Evolutionary conservation across 2,113 vertebrate genomes (phyloP), one percentile per base, ranked within the genome.

Genomic region (Plectropomus leopardus): DNA sequence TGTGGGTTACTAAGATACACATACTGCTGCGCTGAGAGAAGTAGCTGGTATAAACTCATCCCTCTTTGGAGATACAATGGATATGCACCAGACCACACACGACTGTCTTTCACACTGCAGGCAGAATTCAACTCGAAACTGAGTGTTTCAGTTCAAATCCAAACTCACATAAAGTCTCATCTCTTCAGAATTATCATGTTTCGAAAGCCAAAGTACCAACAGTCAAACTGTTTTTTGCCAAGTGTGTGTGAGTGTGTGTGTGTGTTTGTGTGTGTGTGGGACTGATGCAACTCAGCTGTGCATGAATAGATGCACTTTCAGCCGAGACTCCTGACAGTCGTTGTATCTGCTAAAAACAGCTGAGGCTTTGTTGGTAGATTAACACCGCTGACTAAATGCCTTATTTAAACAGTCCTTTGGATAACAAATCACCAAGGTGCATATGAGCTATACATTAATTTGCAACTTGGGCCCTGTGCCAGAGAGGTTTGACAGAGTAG

Each of bases 401-500:
- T 83, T 75, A 69, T 85, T 89, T 75, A 85, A 92, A 84, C 83
- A 82, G 66, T 72, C 66, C 70, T 70, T 58, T 78, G 74, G 63
- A 82, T 65, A 84, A 88, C 76, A 69, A 92, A 88, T 89, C 85
- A 91, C 80, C 65, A 42, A 83, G 86, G 88, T 80, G 85, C 69
- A 72, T 36, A 78, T 65, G 76, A 86, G 80, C 82, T 82, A 82
- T 85, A 85, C 86, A 79, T 83, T 86, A 47, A 89, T 88, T 91
- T 87, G 69, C 61, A 76, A 72, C 36, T 68, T 86, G 84, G 80
- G 72, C 78, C 1, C 47, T 0, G 9, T 70, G 88, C 87, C 88
- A 90, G 78, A 74, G 60, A 74, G 79, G 69, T 89, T 91, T 92
- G 87, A 92, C 88, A 74, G 69, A 86, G 84, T 78, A 89, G 81